phyloP scores from a whole-genome alignment of 2,113 vertebrate species.

The Oxyruncus cristatus region DNA sequence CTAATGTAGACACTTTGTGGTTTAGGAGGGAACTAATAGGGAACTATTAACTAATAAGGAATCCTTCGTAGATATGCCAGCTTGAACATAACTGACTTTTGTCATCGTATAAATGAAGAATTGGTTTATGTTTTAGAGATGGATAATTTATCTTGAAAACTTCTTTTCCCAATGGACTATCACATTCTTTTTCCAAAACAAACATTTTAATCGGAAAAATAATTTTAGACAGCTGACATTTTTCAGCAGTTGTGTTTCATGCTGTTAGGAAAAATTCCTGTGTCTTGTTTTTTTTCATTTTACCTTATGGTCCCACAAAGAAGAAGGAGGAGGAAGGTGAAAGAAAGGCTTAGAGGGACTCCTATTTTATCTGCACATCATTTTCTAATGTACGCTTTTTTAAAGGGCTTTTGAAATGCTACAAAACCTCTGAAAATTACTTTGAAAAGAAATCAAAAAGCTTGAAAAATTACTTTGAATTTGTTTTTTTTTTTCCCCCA shows the following conservation, averaged over 20 bases:
- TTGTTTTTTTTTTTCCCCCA: accelerated
- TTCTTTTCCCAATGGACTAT: background rate
- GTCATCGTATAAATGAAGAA: background rate
- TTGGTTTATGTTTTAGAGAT: background rate
- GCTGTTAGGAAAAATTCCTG: background rate
- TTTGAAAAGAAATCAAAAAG: background rate
- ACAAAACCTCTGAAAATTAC: background rate
- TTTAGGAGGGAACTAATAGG: background rate
- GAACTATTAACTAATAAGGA: background rate
- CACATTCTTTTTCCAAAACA: background rate
- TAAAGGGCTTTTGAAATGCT: background rate
- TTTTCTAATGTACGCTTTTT: background rate
- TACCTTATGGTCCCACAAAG: background rate
- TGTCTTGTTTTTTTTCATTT: background rate
- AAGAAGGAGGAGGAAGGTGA: background rate
- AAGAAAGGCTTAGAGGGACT: background rate
- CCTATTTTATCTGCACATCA: background rate
- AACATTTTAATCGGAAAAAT: background rate
- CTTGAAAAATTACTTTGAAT: background rate
- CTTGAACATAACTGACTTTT: background rate
- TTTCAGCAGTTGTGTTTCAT: background rate
- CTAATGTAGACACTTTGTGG: background rate
- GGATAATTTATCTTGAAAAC: background rate
- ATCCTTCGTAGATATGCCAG: background rate
- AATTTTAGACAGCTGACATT: background rate